These are phyloP conservation scores for Tarsius wallacei DNA, from an alignment of 2,797 vertebrate genomes.

Conservation along the genomic window DNA sequence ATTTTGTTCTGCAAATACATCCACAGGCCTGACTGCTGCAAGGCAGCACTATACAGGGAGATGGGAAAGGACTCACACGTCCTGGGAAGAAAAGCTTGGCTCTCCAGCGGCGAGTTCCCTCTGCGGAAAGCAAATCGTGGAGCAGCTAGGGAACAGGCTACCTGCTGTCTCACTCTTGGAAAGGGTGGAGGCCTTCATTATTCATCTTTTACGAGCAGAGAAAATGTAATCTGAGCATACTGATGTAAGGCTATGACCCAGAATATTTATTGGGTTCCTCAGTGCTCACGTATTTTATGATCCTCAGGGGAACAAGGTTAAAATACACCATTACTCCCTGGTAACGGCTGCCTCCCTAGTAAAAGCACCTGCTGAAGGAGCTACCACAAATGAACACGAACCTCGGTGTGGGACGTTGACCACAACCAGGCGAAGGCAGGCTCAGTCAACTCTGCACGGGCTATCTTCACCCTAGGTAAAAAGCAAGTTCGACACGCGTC, in stretches of 20 bases:
- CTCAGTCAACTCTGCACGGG: background rate
- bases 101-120: background rate
- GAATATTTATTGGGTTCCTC: background rate
- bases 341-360: background rate
- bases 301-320: background rate
- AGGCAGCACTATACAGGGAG: background rate
- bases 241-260: background rate
- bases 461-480: background rate
- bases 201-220: background rate
- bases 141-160: background rate
- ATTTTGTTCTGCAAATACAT: background rate
- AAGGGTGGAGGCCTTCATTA: background rate
- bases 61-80: background rate
- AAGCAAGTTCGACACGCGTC: background rate
- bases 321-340: background rate
- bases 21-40: background rate
- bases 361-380: background rate
- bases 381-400: no score
- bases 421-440: background rate
- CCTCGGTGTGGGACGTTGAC: no score
- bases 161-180: no score
- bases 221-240: background rate
- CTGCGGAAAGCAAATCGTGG: background rate
- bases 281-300: background rate
- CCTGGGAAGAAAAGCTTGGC: background rate